Evolutionary conservation across 2,113 vertebrate genomes (phyloP).

Genomic region (Pelecanoides urinatrix): DNA sequence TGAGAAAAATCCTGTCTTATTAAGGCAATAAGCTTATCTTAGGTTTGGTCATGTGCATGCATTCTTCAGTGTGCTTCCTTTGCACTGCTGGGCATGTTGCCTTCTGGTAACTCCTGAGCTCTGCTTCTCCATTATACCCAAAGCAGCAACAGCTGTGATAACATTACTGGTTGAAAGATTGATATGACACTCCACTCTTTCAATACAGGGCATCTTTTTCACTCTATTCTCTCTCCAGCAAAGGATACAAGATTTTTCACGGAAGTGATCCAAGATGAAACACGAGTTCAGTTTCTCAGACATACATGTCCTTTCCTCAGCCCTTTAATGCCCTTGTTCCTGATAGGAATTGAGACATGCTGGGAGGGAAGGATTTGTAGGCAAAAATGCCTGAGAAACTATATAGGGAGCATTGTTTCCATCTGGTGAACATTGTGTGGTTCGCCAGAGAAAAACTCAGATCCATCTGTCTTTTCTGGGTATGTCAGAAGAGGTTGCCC

Average conservation of each 20-base stretch:
- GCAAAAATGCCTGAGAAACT: slow-evolving; percentile 20
- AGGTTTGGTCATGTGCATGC: not conserved
- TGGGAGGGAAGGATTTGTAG: slow-evolving; percentile 20
- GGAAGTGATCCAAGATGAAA: not conserved
- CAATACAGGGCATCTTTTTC: not conserved
- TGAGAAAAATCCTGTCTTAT: not conserved
- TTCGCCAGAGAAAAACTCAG: slow-evolving; percentile 14
- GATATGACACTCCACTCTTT: not conserved
- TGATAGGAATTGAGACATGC: not conserved
- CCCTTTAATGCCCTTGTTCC: slow-evolving; percentile 12
- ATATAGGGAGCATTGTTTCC: slow-evolving; percentile 31
- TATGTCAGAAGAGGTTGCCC: not conserved
- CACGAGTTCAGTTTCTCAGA: not conserved
- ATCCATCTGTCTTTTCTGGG: slow-evolving; percentile 49
- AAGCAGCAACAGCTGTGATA: not conserved
- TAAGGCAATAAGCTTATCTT: not conserved
- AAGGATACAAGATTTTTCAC: not conserved
- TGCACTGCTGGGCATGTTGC: not conserved
- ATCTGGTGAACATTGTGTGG: slow-evolving; percentile 24
- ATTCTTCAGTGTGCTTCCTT: not conserved
- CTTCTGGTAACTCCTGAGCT: not conserved
- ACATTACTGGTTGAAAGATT: not conserved
- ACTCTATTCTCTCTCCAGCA: not conserved
- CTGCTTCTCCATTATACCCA: not conserved
- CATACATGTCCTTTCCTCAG: not conserved